A percentile compares a stretch with the other conserved stretches of the same genome.
Conservation (phyloP, 2,888 invertebrate genomes). For the Dysmachus trigonus region DNA sequence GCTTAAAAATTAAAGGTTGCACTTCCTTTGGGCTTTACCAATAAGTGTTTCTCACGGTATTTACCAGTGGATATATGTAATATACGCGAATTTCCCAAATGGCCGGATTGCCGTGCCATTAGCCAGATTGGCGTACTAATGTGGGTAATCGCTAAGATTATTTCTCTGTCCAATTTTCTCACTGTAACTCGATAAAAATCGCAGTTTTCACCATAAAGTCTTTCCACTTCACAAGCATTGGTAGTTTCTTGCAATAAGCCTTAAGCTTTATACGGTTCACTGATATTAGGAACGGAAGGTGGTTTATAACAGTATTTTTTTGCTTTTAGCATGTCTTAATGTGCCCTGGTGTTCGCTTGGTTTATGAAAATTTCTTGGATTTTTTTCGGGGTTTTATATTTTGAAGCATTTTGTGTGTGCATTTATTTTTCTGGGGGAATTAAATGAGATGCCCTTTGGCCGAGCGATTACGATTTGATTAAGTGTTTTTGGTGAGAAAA, state of each 20-base stretch:
- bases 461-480: neutral
- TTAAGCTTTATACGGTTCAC: neutral
- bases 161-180: too few relatives aligned
- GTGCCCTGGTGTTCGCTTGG: neutral
- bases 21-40: too few relatives aligned
- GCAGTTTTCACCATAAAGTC: neutral
- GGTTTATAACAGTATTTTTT: neutral
- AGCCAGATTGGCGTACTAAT: too few relatives aligned
- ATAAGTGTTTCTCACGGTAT: too few relatives aligned
- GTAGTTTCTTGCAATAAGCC: neutral
- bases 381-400: neutral
- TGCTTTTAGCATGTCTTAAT: neutral
- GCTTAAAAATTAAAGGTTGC: too few relatives aligned
- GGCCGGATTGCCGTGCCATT: too few relatives aligned
- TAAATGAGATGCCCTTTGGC: neutral
- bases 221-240: too few relatives aligned
- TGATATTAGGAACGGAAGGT: neutral
- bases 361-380: neutral
- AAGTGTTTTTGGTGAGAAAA: neutral
- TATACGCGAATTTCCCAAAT: too few relatives aligned
- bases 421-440: neutral
- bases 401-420: neutral
- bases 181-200: too few relatives aligned
- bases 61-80: too few relatives aligned
- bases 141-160: too few relatives aligned